phyloP scores from a whole-genome alignment of 1,140 invertebrate species.

The Eciton burchellii region DNA sequence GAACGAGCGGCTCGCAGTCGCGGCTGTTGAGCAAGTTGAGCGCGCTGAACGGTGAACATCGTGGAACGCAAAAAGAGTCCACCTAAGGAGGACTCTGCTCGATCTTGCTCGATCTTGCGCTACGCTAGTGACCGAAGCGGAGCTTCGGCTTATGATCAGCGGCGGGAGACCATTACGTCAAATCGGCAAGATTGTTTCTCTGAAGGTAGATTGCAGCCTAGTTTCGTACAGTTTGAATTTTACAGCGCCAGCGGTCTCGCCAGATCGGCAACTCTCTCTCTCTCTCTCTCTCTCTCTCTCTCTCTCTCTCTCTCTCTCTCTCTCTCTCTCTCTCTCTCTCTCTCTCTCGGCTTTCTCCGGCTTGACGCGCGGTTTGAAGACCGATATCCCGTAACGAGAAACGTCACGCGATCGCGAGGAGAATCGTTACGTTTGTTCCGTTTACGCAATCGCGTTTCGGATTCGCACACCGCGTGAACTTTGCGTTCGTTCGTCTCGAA shows the following conservation, averaged over 20 bases:
- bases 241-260: slow-evolving; percentile 27
- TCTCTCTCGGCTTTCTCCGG: neutral
- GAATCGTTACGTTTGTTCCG: neutral
- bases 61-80: no score
- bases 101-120: no score
- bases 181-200: slow-evolving; percentile 70
- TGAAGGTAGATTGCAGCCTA: slow-evolving; percentile 66
- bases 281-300: no score
- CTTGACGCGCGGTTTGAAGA: neutral
- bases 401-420: neutral
- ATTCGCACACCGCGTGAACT: neutral
- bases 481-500: slow-evolving; percentile 2
- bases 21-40: no score
- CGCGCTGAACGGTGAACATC: no score
- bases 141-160: slow-evolving; percentile 64
- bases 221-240: slow-evolving; percentile 38
- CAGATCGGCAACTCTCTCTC: no score
- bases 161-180: slow-evolving; percentile 66
- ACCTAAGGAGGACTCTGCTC: no score
- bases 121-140: slow-evolving; percentile 44
- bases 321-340: no score
- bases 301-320: no score
- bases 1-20: neutral
- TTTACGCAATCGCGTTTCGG: slow-evolving; percentile 11
- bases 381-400: neutral